These are phyloP conservation scores for Drosophila buzzatii DNA, from an alignment of 2,888 invertebrate genomes.

Conservation along the genomic window DNA sequence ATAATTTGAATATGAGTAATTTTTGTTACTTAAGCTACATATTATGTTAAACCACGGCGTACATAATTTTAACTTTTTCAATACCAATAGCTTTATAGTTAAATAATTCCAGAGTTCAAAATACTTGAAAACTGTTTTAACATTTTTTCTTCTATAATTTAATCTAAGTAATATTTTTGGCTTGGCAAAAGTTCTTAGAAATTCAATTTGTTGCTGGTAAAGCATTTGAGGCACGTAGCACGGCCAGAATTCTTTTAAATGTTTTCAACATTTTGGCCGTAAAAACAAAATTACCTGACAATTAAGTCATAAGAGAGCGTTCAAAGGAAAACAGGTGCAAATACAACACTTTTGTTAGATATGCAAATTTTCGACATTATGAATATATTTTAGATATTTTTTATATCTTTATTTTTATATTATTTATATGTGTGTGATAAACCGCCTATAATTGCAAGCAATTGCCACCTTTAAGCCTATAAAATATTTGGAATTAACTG, in stretches of 20 bases:
- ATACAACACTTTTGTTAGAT: not conserved
- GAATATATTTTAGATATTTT: not conserved
- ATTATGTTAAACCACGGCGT: not conserved
- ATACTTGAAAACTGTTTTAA: not conserved
- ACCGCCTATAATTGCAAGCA: constrained; percentile 44
- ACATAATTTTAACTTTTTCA: too few species aligned
- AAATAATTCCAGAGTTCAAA: not conserved
- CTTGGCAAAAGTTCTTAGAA: not conserved
- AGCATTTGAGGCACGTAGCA: constrained; percentile 2
- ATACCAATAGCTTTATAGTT: not conserved
- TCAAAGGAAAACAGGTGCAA: not conserved
- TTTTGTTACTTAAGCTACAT: not conserved
- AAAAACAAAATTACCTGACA: constrained; percentile 5
- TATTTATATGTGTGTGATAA: constrained; percentile 16
- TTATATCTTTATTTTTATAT: not conserved
- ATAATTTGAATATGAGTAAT: not conserved
- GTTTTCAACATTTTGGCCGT: not conserved
- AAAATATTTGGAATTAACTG: constrained; percentile 34
- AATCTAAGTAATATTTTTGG: not conserved
- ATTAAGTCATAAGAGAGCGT: constrained; percentile 4
- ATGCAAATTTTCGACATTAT: not conserved
- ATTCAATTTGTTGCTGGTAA: not conserved
- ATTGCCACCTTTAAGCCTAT: constrained; percentile 46
- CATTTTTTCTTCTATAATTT: not conserved
- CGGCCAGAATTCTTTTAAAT: not conserved